Base-by-base conservation (phyloP, 2,888 invertebrate genomes). In the Polymixis flavicincta region DNA sequence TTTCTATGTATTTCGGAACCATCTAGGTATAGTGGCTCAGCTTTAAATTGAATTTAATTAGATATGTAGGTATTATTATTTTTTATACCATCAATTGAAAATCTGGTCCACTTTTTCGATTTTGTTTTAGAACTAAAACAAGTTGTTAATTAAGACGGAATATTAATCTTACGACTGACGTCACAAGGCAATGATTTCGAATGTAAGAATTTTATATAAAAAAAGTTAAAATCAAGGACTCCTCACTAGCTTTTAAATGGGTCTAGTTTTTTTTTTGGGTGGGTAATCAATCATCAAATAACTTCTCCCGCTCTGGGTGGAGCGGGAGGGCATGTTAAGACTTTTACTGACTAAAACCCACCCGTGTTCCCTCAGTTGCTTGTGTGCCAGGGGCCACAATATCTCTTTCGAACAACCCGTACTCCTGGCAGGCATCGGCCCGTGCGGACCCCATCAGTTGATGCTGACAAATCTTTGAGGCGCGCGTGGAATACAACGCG, bases 101-200 rank as follows among this genome's bases (percentile, higher is more conserved):
- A 37, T 63, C n/a, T 25, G n/a, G 19, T n/a, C 17, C 2, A n/a
- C 14, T 2, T 5, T 48, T 55, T 3, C 0, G 14, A 11, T 25
- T 17, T 64, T 74, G 68, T 17, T n/a, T 2, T 48, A 25, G 17
- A 67, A 28, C 25, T 55, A 60, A 82, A 73, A 63, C 59, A 70
- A 37, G 57, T 74, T 70, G 0, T 37, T 70, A 64, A 67, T 71
- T 42, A 61, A 57, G 14, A 52, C 48, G 57, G 84, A 71, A 74
- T 65, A 61, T 69, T 80, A 48, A 50, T 54, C 7, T 25, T 54
- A 61, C 52, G 11, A 57, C 57, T 74, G 74, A 84, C 74, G 68
- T 74, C 75, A 80, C 14, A 17, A 14, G 52, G 63, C 32, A 63
- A 54, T 48, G 22, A n/a, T 65, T 65, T 52, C 11, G 42, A 68